Base-by-base conservation (phyloP, 2,797 vertebrate species). In the Crenuchus spilurus region DNA sequence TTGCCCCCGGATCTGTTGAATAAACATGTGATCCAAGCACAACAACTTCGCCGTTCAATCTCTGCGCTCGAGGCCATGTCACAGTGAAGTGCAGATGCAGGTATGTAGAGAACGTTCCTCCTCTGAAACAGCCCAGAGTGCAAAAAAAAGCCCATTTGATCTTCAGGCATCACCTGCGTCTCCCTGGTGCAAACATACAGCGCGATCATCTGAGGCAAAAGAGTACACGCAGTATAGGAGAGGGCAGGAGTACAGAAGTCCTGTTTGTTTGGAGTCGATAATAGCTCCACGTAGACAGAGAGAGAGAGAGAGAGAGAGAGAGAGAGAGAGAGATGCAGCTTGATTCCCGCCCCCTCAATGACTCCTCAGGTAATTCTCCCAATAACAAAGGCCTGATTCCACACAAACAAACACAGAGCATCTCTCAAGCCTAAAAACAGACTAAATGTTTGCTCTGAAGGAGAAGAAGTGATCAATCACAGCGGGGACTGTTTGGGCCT, bases 391-490 rank as follows among this genome's bases (percentile, higher is more conserved):
- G 30, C 76, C 82, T 77, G n/a, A 80, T 76, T 78, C 80, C 13
- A 4, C 16, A 72, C 80, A 86, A 84, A 88, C 84, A 84, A 81
- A 28, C 65, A 72, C 2, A 82, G 84, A 87, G 88, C 85, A 88
- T 88, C 84, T 83, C 83, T 84, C 83, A 74, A 81, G 81, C 78
- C 86, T 81, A 54, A 7, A 39, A 75, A 88, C 87, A 87, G 84
- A 85, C 81, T 89, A 87, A 87, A 84, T 85, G 89, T 91, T 92
- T 91, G 86, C 84, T 89, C 84, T 90, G 31, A 26, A 58, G 48
- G 11, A 58, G 46, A 82, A 58, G 39, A 63, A 77, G 88, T 87
- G 87, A 93, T 92, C 90, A 90, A 90, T 92, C 89, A 91, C 86
- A 83, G 75, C 14, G 83, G 84, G 80, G 84, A 84, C 87, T 84